Evolutionary conservation across 2,113 vertebrate genomes (phyloP).

Genomic region (Aegotheles bennettii): DNA sequence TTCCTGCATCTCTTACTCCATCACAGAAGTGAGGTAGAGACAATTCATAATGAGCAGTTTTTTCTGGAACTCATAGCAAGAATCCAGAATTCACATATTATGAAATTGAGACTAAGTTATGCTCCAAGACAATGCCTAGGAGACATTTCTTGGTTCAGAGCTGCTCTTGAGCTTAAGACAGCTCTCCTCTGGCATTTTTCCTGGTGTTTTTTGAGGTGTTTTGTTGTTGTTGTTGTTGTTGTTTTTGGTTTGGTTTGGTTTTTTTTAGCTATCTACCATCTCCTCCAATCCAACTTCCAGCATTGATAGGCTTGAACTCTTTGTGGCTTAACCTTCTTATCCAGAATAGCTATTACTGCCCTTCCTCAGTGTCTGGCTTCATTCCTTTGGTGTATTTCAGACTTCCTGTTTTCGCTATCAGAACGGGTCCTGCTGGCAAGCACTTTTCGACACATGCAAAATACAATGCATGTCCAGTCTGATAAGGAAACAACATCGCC

Average conservation of each 20-base stretch:
- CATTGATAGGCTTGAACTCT: neutral
- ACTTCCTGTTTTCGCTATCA: constrained; percentile 30
- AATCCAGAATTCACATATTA: neutral
- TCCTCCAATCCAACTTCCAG: neutral
- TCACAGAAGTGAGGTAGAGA: neutral
- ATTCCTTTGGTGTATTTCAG: constrained; percentile 25
- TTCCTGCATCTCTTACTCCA: neutral
- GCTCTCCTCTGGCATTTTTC: neutral
- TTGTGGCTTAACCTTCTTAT: neutral
- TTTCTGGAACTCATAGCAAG: neutral
- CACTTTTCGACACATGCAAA: constrained; percentile 16
- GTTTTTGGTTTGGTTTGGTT: too few species aligned
- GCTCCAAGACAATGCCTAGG: neutral
- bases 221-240: too few species aligned
- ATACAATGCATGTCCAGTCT: neutral
- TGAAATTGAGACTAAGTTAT: neutral
- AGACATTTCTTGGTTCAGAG: neutral
- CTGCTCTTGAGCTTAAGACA: neutral
- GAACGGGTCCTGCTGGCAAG: neutral
- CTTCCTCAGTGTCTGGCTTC: neutral
- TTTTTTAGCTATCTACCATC: neutral
- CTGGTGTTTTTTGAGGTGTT: neutral
- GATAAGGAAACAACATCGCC: neutral
- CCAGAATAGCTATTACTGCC: neutral
- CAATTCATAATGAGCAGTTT: neutral